phyloP scores from a whole-genome alignment of 2,797 vertebrate genomes.

The Peromyscus eremicus region DNA sequence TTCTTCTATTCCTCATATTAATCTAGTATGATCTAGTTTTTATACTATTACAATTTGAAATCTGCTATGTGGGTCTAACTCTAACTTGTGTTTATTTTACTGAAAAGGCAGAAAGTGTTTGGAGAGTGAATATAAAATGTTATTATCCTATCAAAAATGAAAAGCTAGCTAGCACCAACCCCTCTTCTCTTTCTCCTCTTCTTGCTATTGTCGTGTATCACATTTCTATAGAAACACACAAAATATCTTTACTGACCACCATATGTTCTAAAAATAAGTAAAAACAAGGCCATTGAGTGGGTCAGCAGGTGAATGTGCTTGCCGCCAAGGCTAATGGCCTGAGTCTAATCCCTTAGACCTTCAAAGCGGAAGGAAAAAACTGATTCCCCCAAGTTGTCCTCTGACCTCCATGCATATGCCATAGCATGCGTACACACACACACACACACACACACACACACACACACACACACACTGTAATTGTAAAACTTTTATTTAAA shows the following conservation, averaged over 20 bases:
- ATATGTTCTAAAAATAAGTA: neutral
- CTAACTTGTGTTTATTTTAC: neutral
- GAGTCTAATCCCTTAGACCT: neutral
- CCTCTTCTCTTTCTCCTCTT: neutral
- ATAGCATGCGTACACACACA: neutral
- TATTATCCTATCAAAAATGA: slow-evolving; percentile 42
- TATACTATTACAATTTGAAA: slow-evolving; percentile 21
- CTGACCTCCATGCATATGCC: neutral
- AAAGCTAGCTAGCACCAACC: neutral
- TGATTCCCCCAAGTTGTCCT: neutral
- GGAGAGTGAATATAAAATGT: neutral
- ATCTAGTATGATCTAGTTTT: slow-evolving; percentile 12
- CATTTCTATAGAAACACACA: neutral
- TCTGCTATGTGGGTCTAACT: neutral
- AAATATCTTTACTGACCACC: neutral
- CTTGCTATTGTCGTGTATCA: neutral
- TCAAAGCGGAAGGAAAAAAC: neutral
- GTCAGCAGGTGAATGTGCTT: neutral
- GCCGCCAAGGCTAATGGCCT: neutral
- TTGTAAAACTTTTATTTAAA: neutral
- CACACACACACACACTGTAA: neutral
- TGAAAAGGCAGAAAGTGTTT: slow-evolving; percentile 41
- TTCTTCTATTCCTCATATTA: slow-evolving; percentile 10
- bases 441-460: neutral
- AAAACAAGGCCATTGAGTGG: neutral